Base-by-base conservation (phyloP, 2,797 vertebrate genomes). In the Helicolenus hilgendorfi region DNA sequence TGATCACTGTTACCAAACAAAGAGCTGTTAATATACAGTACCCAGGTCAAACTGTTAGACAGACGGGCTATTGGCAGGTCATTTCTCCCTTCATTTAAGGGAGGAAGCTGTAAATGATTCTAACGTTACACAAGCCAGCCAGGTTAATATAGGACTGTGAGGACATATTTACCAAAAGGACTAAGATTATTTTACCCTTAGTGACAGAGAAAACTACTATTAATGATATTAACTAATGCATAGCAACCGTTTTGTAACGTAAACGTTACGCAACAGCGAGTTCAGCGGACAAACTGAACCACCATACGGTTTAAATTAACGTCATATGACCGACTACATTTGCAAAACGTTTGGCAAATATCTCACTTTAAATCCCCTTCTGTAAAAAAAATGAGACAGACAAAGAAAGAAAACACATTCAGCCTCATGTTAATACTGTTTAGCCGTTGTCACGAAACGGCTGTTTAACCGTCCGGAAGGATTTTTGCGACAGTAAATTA, bases 191-290 rank as follows among this genome's bases (percentile, higher is more conserved):
- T 72, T 53, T 5, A 20, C 5, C 26, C 8, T 11, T 5, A 4
- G 10, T 53, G 22, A 22, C 7, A 27, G 31, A 22, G 10, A 20
- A 31, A 13, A 55, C 22, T 2, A 31, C 20, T 13, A 7, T 11
- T 2, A 41, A 15, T 7, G 14, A 18, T 31, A 7, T 62, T 11
- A 14, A n/a, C 10, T 1, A 53, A 29, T 11, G n/a, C 3, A 11
- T 0, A 22, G 1, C 26, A 20, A 55, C 9, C 2, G 6, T 26
- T 41, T 14, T 0, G 1, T 5, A 35, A 20, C 13, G 49, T 22
- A n/a, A 55, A 20, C 36, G 24, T 89, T 88, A 83, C 72, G 64
- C 72, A 83, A 81, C n/a, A 4, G 2, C 1, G 8, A 58, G 26
- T 13, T 36, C 6, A 18, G 31, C 8, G 29, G 7, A 36, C 6